A percentile compares a stretch with the other conserved stretches of the same genome.
These are phyloP conservation scores for Drosophila tripunctata DNA, from an alignment of 2,888 invertebrate genomes.

Conservation along the genomic window DNA sequence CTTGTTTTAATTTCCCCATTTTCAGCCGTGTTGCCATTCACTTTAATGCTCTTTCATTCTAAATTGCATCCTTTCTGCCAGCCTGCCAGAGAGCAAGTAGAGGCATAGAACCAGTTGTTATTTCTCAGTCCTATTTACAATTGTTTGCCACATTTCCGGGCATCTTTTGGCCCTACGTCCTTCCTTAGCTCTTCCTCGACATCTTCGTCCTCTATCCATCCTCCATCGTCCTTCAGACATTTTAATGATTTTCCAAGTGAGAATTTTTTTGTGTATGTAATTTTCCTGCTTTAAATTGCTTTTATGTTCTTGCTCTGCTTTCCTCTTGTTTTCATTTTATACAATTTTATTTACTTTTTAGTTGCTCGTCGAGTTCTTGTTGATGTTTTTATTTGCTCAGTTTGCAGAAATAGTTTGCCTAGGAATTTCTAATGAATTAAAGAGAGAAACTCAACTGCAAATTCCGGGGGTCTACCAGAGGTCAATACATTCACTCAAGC, in stretches of 20 bases:
- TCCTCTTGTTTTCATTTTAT: slow-evolving; percentile 38
- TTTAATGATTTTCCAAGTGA: slow-evolving; percentile 75
- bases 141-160: slow-evolving; percentile 71
- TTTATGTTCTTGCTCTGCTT: slow-evolving; percentile 43
- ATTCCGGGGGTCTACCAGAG: slow-evolving; percentile 25
- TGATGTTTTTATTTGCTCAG: slow-evolving; percentile 38
- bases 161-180: slow-evolving; percentile 35
- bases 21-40: slow-evolving; percentile 55
- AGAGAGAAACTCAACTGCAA: slow-evolving; percentile 16
- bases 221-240: slow-evolving; percentile 62
- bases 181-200: not conserved
- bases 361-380: slow-evolving; percentile 26
- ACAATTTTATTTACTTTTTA: slow-evolving; percentile 54
- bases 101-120: slow-evolving; percentile 7
- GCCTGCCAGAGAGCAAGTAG: not conserved
- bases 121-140: slow-evolving; percentile 57
- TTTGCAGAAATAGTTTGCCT: slow-evolving; percentile 41
- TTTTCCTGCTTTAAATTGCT: slow-evolving; percentile 69
- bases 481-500: slow-evolving; percentile 12
- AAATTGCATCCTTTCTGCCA: slow-evolving; percentile 69
- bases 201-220: slow-evolving; percentile 7
- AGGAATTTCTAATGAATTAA: slow-evolving; percentile 36
- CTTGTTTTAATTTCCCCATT: slow-evolving; percentile 70
- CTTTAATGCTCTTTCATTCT: slow-evolving; percentile 70
- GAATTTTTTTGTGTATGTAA: slow-evolving; percentile 56